A percentile compares a stretch with the other conserved stretches of the same genome.
Conservation (phyloP, 2,113 vertebrate genomes). For the Petaurus breviceps region DNA sequence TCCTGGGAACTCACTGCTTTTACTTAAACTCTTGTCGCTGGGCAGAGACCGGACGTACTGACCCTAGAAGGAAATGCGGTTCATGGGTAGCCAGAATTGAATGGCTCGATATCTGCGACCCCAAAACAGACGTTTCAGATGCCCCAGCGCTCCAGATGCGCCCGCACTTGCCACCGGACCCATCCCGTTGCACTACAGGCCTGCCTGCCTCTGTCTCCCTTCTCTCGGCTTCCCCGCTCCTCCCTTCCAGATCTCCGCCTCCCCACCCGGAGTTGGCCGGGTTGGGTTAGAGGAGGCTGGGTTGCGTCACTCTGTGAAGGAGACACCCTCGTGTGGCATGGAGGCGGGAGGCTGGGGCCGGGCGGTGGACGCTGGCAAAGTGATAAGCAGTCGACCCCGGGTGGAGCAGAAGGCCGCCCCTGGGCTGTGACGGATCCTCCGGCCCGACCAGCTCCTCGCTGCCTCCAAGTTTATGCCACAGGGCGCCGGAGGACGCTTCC, state of each 20-base stretch:
- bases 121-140: not conserved
- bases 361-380: not conserved
- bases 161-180: not conserved
- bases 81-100: not conserved
- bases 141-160: not conserved
- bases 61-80: not conserved
- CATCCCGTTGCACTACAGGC: not conserved
- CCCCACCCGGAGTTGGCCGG: no score
- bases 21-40: not conserved
- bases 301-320: not conserved
- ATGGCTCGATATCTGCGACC: not conserved
- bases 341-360: not conserved
- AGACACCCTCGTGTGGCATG: not conserved
- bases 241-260: not conserved
- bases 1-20: not conserved
- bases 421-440: not conserved
- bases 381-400: not conserved
- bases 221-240: no score
- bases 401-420: not conserved
- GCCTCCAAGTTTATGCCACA: not conserved
- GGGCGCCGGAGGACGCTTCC: not conserved
- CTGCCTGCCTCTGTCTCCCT: not conserved
- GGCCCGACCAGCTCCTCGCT: fast-evolving
- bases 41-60: not conserved
- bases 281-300: not conserved